Conservation (phyloP, 2,888 invertebrate genomes). For the Diaperis boleti region DNA sequence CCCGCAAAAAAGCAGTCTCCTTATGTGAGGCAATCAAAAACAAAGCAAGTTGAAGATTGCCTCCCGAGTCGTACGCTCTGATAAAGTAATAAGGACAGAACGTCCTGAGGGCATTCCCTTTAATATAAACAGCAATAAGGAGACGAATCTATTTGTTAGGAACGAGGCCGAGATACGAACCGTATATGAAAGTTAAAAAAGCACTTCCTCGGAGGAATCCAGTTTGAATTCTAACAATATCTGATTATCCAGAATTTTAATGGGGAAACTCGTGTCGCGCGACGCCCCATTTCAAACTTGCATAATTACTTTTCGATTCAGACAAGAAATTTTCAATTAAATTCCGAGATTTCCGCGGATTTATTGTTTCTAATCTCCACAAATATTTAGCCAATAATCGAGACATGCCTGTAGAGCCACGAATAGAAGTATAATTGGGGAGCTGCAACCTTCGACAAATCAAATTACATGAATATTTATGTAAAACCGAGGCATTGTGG, state of each 20-base stretch:
- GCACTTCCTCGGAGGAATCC: slow-evolving; percentile 10
- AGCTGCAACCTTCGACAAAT: slow-evolving; percentile 36
- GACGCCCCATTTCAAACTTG: slow-evolving; percentile 31
- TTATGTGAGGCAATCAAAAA: slow-evolving; percentile 36
- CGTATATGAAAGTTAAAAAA: slow-evolving; percentile 31
- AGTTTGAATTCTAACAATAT: slow-evolving; percentile 22
- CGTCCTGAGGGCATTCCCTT: slow-evolving; percentile 42
- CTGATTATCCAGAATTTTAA: slow-evolving; percentile 31
- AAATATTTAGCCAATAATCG: slow-evolving; percentile 34
- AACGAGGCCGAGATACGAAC: slow-evolving; percentile 17
- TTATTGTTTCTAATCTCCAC: slow-evolving; percentile 38
- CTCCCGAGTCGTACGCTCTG: slow-evolving; percentile 39
- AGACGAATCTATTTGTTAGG: slow-evolving; percentile 41
- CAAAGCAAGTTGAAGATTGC: slow-evolving; percentile 41
- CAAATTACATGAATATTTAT: slow-evolving; percentile 39
- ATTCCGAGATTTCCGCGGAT: slow-evolving; percentile 21
- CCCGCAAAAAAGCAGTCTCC: slow-evolving; percentile 4
- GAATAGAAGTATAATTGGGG: slow-evolving; percentile 35
- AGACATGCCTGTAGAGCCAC: slow-evolving; percentile 3
- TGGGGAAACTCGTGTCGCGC: slow-evolving; percentile 17
- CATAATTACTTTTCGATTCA: slow-evolving; percentile 39
- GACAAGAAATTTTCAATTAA: slow-evolving; percentile 42
- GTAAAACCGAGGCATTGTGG: slow-evolving; percentile 19
- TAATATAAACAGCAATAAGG: slow-evolving; percentile 45
- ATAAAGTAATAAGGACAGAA: slow-evolving; percentile 41